phyloP scores from a whole-genome alignment of 2,888 invertebrate genomes.

The Cephus rjabovi region DNA sequence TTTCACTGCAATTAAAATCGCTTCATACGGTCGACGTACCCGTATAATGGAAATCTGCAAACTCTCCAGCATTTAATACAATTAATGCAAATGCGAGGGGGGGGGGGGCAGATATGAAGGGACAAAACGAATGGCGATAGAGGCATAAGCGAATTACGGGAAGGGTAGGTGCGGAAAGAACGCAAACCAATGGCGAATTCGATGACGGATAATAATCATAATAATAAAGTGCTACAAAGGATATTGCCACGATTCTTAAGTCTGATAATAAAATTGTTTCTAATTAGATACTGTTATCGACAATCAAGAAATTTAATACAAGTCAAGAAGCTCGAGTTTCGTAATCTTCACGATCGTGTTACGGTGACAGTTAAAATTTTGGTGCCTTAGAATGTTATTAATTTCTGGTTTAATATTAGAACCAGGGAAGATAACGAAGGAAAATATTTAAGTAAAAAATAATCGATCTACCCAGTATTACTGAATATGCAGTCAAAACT shows the following conservation, averaged over 20 bases:
- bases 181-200: background rate
- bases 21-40: constrained; percentile 17
- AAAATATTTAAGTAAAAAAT: background rate
- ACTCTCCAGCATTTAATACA: constrained; percentile 3
- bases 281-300: background rate
- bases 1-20: constrained; percentile 21
- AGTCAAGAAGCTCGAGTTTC: background rate
- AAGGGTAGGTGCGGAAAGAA: background rate
- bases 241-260: background rate
- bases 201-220: background rate
- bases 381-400: background rate
- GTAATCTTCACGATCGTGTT: background rate
- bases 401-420: background rate
- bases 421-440: background rate
- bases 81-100: background rate
- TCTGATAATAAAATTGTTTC: background rate
- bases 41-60: constrained; percentile 17
- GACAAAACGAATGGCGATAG: background rate
- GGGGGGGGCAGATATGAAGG: background rate
- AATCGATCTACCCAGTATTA: background rate
- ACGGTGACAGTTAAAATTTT: background rate
- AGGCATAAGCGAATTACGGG: background rate
- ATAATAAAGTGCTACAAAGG: background rate
- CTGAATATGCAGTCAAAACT: background rate
- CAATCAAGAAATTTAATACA: background rate